Base-by-base conservation (phyloP, 2,113 vertebrate genomes). In the Picathartes gymnocephalus region DNA sequence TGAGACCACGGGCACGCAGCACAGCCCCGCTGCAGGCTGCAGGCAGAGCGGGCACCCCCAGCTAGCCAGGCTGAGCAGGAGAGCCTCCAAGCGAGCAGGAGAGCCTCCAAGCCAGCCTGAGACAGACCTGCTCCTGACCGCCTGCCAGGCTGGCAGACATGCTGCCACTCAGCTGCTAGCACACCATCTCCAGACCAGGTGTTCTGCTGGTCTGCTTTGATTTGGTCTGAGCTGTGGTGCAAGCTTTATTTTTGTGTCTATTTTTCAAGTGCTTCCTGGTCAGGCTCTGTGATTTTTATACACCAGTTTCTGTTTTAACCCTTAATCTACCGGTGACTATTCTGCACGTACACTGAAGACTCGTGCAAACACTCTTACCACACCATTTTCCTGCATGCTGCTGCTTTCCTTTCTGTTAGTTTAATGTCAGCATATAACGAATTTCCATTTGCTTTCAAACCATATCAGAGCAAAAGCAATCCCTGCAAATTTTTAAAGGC, bases 161-260 rank as follows among this genome's bases (percentile, higher is more conserved):
- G 80, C 86, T 93, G 95, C 72, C 92, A 78, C 82, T 96, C 94
- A 88, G 72, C 91, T 86, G 90, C 94, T 74, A 86, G 76, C 76
- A 44, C 56, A 93, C 71, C 92, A 81, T 81, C 80, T 78, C 90
- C 80, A 58, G 18, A 83, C 60, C 96, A 97, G 92, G 88, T 93
- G 91, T 80, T 88, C 50, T 40, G 33, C 7, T 1, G 45, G 45
- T 24, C 74, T 66, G 33, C 64, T 86, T 81, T 58, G 39, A 83
- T 91, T 86, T 68, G n/a, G 16, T 68, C 91, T 76, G 77, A 89
- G 65, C 53, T 69, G 24, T 35, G 40, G 28, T 57, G 61, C 31
- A 69, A 76, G 45, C 65, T 89, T 84, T 81, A 42, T 48, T 94
- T 95, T 86, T 79, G 13, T 33, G 48, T 56, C 53, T 94, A 0